Evolutionary conservation across 2,797 vertebrate genomes (phyloP).

Genomic region (Luscinia megarhynchos): DNA sequence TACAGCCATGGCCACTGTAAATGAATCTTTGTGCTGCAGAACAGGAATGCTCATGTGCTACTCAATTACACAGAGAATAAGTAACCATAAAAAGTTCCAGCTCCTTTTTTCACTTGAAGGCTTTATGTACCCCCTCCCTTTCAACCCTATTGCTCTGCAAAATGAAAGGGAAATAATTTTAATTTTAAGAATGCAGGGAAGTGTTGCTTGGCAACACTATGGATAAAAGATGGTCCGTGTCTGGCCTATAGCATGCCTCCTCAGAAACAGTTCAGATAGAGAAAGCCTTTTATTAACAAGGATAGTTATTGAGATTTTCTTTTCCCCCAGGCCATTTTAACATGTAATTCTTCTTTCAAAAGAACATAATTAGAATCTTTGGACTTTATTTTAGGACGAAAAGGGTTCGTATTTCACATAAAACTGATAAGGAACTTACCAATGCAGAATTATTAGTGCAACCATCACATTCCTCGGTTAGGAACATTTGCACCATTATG

Average conservation of each 20-base stretch:
- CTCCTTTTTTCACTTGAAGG: background rate
- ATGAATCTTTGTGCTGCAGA: background rate
- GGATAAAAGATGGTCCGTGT: background rate
- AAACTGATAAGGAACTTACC: background rate
- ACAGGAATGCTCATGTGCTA: background rate
- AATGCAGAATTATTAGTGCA: background rate
- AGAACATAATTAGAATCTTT: background rate
- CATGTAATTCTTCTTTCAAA: background rate
- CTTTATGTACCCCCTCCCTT: background rate
- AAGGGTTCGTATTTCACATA: background rate
- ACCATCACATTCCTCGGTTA: background rate
- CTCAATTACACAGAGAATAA: background rate
- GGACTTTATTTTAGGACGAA: background rate
- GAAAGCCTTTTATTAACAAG: background rate
- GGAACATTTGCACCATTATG: background rate
- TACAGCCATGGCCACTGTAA: background rate
- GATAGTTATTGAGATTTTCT: background rate
- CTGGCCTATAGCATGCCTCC: background rate
- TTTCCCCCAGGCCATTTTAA: background rate
- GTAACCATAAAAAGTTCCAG: background rate
- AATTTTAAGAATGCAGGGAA: constrained; percentile 24
- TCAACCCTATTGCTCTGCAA: background rate
- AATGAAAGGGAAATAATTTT: constrained; percentile 11
- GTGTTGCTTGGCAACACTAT: constrained; percentile 33
- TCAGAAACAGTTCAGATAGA: constrained; percentile 1